A percentile compares a stretch with the other conserved stretches of the same genome.
These are phyloP conservation scores for Formicarius rufipectus DNA, from an alignment of 2,113 vertebrate genomes.

Conservation along the genomic window DNA sequence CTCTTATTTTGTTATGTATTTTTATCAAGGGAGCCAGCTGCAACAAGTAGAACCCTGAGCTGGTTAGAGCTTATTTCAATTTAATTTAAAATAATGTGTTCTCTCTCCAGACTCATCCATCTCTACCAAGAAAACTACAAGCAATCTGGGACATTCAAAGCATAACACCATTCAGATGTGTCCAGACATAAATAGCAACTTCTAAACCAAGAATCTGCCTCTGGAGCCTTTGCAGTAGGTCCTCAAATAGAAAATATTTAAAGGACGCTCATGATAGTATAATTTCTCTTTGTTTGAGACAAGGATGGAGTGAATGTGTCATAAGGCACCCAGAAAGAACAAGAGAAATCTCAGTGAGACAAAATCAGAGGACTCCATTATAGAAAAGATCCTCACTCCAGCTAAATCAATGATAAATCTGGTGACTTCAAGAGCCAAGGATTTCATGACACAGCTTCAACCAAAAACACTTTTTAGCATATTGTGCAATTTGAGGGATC, in stretches of 20 bases:
- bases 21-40: background rate
- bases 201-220: slow-evolving; percentile 47
- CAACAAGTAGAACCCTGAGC: background rate
- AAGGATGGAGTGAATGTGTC: slow-evolving; percentile 49
- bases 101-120: slow-evolving; percentile 10
- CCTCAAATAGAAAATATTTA: slow-evolving; percentile 42
- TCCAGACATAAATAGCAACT: slow-evolving; percentile 54
- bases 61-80: background rate
- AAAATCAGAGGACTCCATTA: slow-evolving; percentile 49
- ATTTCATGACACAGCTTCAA: background rate
- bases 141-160: slow-evolving; percentile 21
- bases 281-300: slow-evolving; percentile 57
- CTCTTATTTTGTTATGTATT: background rate
- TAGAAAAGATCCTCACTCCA: background rate
- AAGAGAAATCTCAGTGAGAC: slow-evolving; percentile 33
- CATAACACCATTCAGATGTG: slow-evolving; percentile 38
- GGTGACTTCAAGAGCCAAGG: background rate
- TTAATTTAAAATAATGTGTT: background rate
- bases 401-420: background rate
- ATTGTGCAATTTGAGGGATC: background rate
- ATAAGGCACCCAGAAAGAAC: slow-evolving; percentile 20
- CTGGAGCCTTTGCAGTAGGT: slow-evolving; percentile 40
- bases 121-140: slow-evolving; percentile 11
- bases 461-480: background rate
- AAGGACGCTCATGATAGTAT: slow-evolving; percentile 28